phyloP scores from a whole-genome alignment of 2,797 vertebrate genomes.

The Ceryle rudis region DNA sequence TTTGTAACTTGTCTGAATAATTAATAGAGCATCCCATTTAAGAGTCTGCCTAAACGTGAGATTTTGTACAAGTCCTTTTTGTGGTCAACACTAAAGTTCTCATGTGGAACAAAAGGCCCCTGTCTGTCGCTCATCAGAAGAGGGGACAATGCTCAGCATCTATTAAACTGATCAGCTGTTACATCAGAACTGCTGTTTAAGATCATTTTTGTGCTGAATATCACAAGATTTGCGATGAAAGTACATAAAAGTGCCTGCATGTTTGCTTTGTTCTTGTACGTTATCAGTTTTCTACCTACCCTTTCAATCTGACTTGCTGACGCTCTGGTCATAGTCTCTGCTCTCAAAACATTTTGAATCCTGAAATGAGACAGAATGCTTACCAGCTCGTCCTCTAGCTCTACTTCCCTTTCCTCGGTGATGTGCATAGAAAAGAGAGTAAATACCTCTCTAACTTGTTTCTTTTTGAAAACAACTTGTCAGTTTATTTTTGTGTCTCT shows the following conservation, averaged over 20 bases:
- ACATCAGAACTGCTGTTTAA: neutral
- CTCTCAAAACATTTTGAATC: neutral
- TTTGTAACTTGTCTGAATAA: slow-evolving; percentile 16
- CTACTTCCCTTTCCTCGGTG: neutral
- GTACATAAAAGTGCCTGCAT: neutral
- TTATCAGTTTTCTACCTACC: neutral
- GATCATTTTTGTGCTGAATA: neutral
- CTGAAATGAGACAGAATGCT: neutral
- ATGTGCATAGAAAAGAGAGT: neutral
- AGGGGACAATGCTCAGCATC: neutral
- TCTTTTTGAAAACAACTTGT: neutral
- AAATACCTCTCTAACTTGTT: neutral
- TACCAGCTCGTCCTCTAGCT: neutral
- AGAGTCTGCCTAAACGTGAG: neutral
- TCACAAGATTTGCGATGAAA: neutral
- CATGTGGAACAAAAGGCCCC: neutral
- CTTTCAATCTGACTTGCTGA: neutral
- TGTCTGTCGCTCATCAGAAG: neutral
- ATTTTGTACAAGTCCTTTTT: neutral
- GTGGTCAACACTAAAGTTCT: neutral
- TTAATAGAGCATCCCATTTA: neutral
- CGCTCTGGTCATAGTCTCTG: neutral
- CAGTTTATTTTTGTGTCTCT: neutral
- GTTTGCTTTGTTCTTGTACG: neutral
- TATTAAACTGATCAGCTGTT: slow-evolving; percentile 7